Evolutionary conservation across 1,140 invertebrate genomes (phyloP).

Genomic region (Temnothorax longispinosus): DNA sequence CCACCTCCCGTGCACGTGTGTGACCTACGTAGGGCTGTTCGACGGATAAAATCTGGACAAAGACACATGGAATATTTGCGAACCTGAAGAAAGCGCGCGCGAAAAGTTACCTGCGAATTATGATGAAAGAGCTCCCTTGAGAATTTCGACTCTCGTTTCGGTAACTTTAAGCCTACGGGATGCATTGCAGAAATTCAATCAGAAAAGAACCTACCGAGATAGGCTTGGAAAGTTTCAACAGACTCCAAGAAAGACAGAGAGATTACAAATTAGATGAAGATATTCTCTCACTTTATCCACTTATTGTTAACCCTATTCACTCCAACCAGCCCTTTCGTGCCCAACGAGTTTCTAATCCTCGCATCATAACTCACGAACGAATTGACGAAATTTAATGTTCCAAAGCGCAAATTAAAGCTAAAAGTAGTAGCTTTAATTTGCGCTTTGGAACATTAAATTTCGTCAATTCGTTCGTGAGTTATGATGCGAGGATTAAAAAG

Average conservation of each 20-base stretch:
- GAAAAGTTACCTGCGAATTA: not conserved
- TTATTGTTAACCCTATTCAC: no score
- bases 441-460: no score
- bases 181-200: not conserved
- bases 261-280: not conserved
- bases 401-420: no score
- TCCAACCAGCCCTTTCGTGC: no score
- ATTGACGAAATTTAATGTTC: no score
- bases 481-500: no score
- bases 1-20: not conserved
- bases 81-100: not conserved
- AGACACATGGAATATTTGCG: not conserved
- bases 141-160: not conserved
- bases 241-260: not conserved
- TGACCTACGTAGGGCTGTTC: not conserved
- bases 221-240: not conserved
- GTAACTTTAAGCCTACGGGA: not conserved
- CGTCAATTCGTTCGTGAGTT: no score
- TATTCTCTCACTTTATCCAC: not conserved
- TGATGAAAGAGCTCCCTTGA: not conserved
- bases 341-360: no score
- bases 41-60: not conserved
- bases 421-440: no score
- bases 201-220: not conserved
- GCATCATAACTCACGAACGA: no score